Conservation (phyloP, 2,888 invertebrate species). For the Zaprionus obscuricornis region DNA sequence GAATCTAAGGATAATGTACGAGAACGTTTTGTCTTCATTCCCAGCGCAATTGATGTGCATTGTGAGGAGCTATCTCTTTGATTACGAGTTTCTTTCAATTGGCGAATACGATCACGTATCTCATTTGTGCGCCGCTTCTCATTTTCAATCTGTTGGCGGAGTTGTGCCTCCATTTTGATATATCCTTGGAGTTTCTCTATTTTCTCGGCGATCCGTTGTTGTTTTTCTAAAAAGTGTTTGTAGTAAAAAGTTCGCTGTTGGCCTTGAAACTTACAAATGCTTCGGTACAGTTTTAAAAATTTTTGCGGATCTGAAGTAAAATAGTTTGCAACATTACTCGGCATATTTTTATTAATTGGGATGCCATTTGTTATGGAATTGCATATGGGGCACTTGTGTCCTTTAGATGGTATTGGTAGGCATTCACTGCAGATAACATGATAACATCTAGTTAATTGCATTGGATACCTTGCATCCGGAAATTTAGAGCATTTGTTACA, state of each 20-base stretch:
- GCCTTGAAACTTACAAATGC: slow-evolving; percentile 43
- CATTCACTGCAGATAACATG: slow-evolving; percentile 50
- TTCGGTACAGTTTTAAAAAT: slow-evolving; percentile 33
- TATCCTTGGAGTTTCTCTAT: slow-evolving; percentile 38
- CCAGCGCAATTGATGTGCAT: too few species aligned
- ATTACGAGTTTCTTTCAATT: too few species aligned
- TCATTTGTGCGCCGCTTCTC: slow-evolving; percentile 39
- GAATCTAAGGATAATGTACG: too few species aligned
- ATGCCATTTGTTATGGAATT: not conserved
- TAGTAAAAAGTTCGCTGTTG: slow-evolving; percentile 36
- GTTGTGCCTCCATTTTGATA: slow-evolving; percentile 40
- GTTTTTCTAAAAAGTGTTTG: slow-evolving; percentile 12
- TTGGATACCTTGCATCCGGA: not conserved
- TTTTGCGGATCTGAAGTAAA: slow-evolving; percentile 49
- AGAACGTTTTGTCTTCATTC: too few species aligned
- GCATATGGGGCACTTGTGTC: slow-evolving; percentile 44
- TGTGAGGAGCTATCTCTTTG: too few species aligned
- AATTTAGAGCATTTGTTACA: slow-evolving; percentile 47
- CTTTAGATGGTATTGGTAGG: not conserved
- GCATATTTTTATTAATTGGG: slow-evolving; percentile 34
- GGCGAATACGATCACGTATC: slow-evolving; percentile 28
- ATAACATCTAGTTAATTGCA: slow-evolving; percentile 43
- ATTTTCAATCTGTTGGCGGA: slow-evolving; percentile 22
- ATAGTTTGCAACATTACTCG: slow-evolving; percentile 38
- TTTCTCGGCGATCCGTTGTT: not conserved